These are phyloP conservation scores for Sitta carolinensis DNA, from an alignment of 2,797 vertebrate genomes.

Conservation along the genomic window DNA sequence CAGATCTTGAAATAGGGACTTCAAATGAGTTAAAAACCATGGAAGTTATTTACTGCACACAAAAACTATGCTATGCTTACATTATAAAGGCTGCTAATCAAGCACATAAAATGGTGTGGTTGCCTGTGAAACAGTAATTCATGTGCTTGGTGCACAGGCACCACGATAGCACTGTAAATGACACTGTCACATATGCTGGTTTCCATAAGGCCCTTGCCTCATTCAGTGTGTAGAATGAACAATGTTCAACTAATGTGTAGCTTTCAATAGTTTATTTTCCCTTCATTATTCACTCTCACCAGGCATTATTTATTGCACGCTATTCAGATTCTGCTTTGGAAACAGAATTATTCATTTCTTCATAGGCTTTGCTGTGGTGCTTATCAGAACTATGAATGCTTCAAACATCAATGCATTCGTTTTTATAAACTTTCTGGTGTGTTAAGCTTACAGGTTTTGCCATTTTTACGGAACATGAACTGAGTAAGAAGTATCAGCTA, in stretches of 20 bases:
- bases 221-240: conserved; percentile 35
- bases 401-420: neutral
- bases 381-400: conserved; percentile 19
- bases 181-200: conserved; percentile 40
- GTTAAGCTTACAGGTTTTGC: neutral
- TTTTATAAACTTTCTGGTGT: neutral
- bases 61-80: conserved; percentile 29
- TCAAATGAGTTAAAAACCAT: conserved; percentile 44
- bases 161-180: conserved; percentile 29
- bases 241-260: conserved; percentile 26
- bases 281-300: conserved; percentile 51
- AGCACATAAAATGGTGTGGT: conserved; percentile 31
- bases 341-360: conserved; percentile 62
- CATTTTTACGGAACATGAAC: neutral
- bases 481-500: neutral
- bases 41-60: conserved; percentile 49
- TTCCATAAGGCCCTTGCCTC: conserved; percentile 29
- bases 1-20: conserved; percentile 21
- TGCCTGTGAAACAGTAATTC: conserved; percentile 55
- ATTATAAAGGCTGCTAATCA: conserved; percentile 45
- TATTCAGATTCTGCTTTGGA: conserved; percentile 58
- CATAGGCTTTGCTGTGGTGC: conserved; percentile 34
- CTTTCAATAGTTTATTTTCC: conserved; percentile 58
- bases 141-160: neutral
- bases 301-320: conserved; percentile 48